A percentile compares a stretch with the other conserved stretches of the same genome.
Conservation (phyloP, 2,888 invertebrate genomes). For the Cremastinae sp. region DNA sequence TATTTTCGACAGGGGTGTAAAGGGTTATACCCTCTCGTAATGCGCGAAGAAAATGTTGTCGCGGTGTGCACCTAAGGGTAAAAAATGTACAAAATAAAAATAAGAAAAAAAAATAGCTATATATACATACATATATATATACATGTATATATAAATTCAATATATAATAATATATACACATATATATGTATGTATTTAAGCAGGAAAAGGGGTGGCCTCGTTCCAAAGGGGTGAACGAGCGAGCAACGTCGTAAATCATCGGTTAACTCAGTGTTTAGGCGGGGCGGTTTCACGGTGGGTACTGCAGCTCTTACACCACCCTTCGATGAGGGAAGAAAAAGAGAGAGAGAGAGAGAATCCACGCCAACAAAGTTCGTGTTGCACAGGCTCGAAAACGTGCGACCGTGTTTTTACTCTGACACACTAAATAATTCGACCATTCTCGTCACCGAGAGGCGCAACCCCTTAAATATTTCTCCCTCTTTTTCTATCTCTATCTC, state of each 20-base stretch:
- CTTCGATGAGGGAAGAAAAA: no score
- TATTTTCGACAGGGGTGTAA: slow-evolving; percentile 41
- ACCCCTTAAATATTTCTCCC: slow-evolving; percentile 45
- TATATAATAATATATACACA: slow-evolving; percentile 17
- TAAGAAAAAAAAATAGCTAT: neutral
- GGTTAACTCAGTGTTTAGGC: slow-evolving; percentile 80
- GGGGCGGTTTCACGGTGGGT: slow-evolving; percentile 80
- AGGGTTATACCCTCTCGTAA: slow-evolving; percentile 54
- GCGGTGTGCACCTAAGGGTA: no score
- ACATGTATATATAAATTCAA: slow-evolving; percentile 10
- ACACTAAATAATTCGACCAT: slow-evolving; percentile 79
- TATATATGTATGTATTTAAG: no score
- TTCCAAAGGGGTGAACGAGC: slow-evolving; percentile 45
- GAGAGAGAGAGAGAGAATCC: no score
- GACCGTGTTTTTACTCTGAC: slow-evolving; percentile 59
- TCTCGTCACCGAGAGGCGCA: slow-evolving; percentile 69
- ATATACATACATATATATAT: slow-evolving; percentile 5
- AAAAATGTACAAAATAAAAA: slow-evolving; percentile 14
- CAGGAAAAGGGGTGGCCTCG: slow-evolving; percentile 46
- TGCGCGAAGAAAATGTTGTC: no score
- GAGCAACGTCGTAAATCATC: slow-evolving; percentile 77
- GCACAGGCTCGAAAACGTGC: slow-evolving; percentile 9
- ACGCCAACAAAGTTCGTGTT: no score
- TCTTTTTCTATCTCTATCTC: no score
- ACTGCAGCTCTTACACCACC: no score